Conservation (phyloP, 2,888 invertebrate genomes). For the Syrista parreyssii region DNA sequence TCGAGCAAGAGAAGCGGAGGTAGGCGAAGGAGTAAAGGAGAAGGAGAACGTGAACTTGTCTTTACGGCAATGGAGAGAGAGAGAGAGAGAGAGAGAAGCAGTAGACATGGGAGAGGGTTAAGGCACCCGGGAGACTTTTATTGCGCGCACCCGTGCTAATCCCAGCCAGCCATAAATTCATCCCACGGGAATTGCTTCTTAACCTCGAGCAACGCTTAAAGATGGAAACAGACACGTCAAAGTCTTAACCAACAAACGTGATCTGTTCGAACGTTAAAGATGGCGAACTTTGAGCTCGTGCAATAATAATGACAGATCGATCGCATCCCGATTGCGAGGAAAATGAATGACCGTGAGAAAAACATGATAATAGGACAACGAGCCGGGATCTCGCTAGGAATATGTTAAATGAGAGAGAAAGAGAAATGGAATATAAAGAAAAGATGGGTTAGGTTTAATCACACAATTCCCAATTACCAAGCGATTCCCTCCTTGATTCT, state of each 20-base stretch:
- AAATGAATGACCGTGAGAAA: background rate
- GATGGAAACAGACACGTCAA: slow-evolving; percentile 37
- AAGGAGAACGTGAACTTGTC: background rate
- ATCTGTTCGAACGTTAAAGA: slow-evolving; percentile 13
- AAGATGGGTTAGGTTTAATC: slow-evolving; percentile 42
- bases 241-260: slow-evolving; percentile 41
- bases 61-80: background rate
- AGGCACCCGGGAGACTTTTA: slow-evolving; percentile 49
- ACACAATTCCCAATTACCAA: slow-evolving; percentile 40
- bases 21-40: background rate
- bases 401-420: slow-evolving; percentile 14
- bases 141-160: slow-evolving; percentile 52
- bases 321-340: background rate
- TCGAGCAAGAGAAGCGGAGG: background rate
- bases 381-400: slow-evolving; percentile 13
- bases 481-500: slow-evolving; percentile 32
- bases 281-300: background rate
- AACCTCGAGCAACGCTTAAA: slow-evolving; percentile 39
- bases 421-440: slow-evolving; percentile 22
- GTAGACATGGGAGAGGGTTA: slow-evolving; percentile 14
- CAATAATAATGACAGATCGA: background rate
- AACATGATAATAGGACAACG: background rate
- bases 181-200: slow-evolving; percentile 54
- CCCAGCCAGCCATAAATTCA: slow-evolving; percentile 55
- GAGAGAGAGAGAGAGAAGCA: slow-evolving; percentile 1